Base-by-base conservation (phyloP, 2,113 vertebrate genomes). In the Chaetops frenatus region DNA sequence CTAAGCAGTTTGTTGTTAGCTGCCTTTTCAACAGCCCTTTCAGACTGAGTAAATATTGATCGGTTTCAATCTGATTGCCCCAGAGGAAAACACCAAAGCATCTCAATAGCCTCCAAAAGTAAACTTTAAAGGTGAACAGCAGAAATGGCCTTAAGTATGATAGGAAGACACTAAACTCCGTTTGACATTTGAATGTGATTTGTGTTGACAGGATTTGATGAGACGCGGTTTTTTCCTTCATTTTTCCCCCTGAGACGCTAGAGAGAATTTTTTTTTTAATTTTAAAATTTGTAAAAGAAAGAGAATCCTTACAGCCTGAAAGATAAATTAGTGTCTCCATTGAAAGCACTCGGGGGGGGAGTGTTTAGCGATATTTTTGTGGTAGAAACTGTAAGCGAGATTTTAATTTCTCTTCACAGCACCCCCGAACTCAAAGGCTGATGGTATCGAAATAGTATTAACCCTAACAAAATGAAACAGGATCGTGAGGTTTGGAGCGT, bases 11-110 rank as follows among this genome's bases (percentile, higher is more conserved):
- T 98, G 98, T 98, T 98, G 98, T 97, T 98, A 97, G 98, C 98
- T 98, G 98, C 97, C 98, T 98, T 98, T 98, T 98, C 98, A 98
- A 98, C 98, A 98, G 96, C 97, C 98, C 98, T 98, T 98, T 98
- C 98, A 98, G 98, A 98, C 98, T 98, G 98, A 98, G 98, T 98
- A 98, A 98, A 98, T 98, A 98, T 98, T 98, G 98, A 98, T 98
- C 97, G 97, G 97, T 95, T 98, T 98, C 98, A 98, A 98, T 98
- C 98, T 98, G 98, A 98, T 98, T 98, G 97, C 98, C 98, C 98
- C 97, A 98, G 98, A 98, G 98, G 97, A 98, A 98, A 98, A 98
- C 98, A 97, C 96, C 96, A 86, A 86, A 81, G 97, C 97, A 97
- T 98, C 97, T 98, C 97, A 97, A 98, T 96, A 97, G 96, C 94